Evolutionary conservation across 2,113 vertebrate species (phyloP).

Genomic region (Pristiophorus japonicus): DNA sequence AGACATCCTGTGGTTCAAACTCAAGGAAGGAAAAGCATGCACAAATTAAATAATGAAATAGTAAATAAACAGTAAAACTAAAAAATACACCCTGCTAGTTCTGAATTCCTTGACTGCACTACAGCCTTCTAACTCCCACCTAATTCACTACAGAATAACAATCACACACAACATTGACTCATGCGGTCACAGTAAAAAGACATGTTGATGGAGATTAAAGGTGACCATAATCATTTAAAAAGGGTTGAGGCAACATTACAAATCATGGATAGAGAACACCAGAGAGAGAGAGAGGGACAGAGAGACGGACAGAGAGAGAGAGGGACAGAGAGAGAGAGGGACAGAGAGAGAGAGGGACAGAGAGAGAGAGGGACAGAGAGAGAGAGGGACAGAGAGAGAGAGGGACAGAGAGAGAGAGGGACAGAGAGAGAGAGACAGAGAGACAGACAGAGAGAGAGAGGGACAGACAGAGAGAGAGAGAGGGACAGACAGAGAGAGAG

Average conservation of each 20-base stretch:
- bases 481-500: no score
- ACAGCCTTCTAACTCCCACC: background rate
- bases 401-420: no score
- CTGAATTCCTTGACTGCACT: background rate
- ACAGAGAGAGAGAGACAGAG: no score
- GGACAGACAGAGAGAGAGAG: no score
- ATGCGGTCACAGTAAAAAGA: background rate
- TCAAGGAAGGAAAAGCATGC: background rate
- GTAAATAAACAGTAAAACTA: background rate
- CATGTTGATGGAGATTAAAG: background rate
- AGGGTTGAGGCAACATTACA: background rate
- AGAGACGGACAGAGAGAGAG: no score
- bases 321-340: no score
- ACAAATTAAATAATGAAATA: background rate
- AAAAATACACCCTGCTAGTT: background rate
- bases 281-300: no score
- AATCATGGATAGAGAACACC: no score
- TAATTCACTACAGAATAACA: background rate
- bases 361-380: no score
- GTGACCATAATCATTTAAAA: background rate
- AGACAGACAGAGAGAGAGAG: no score
- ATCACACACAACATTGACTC: background rate
- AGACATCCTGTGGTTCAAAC: background rate
- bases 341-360: no score
- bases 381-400: no score